Evolutionary conservation across 2,797 vertebrate genomes (phyloP), one percentile per base, ranked within the genome.

Genomic region (Pseudomugil gertrudae): DNA sequence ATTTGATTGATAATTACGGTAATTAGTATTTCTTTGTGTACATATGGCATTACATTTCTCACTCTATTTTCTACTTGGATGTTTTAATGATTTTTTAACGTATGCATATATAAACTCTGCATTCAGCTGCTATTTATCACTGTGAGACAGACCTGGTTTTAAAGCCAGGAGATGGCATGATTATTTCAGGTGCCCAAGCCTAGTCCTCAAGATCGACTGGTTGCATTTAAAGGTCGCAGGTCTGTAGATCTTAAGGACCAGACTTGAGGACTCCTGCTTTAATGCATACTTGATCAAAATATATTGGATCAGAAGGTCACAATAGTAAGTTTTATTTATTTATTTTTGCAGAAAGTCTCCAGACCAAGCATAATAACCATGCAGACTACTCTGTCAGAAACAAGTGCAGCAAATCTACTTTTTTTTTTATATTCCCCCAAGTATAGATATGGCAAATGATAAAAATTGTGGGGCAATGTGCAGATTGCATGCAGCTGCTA

Each of bases 121-220:
- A 43, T 72, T 38, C 74, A 70, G 69, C 78, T 85, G 72, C 66
- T 71, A 23, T 11, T 52, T 9, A n/a, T 69, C 67, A 54, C 56
- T 66, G 33, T 47, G 56, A 57, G 50, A 73, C 57, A 8, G 30
- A 62, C 2, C 3, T 64, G 58, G 82, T 30, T 66, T 62, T 40
- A 57, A 33, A 83, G 58, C 21, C 60, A 57, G 45, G 58, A 65
- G 51, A 58, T 57, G 21, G 59, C 53, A 50, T 24, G 21, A 61
- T 55, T 21, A 30, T 36, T 71, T 43, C 35, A 57, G 24, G 26
- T 27, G 32, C 32, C 32, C 32, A 5, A 32, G 8, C 3, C 29
- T 5, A 29, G 3, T 29, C 8, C 32, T 32, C 8, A 7, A 5
- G 32, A 5, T 32, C 5, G 4, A 32, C 32, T 6, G 4, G 32